These are phyloP conservation scores for Chaetorhynchus papuensis DNA, from an alignment of 2,113 vertebrate genomes.

Conservation along the genomic window DNA sequence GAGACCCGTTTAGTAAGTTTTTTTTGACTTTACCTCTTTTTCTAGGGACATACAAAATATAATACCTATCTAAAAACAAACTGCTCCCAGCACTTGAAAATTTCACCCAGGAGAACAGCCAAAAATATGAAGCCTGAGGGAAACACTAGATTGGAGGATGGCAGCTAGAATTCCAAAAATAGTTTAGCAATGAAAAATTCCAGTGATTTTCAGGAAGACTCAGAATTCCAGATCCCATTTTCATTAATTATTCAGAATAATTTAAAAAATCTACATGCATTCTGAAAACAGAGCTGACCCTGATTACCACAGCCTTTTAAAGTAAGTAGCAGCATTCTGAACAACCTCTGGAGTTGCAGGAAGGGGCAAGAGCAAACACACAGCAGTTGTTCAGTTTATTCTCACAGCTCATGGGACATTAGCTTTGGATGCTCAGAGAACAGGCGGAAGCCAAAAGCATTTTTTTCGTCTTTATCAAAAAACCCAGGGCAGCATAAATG, in stretches of 20 bases:
- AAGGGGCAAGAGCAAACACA: not conserved
- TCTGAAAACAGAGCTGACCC: not conserved
- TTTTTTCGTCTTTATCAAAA: not conserved
- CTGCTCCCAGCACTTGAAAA: not conserved
- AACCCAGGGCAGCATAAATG: not conserved
- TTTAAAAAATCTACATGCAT: not conserved
- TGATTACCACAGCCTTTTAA: not conserved
- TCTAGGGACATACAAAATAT: not conserved
- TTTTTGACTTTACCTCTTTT: not conserved
- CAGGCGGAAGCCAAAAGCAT: not conserved
- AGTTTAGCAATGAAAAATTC: not conserved
- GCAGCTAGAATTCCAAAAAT: not conserved
- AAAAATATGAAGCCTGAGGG: not conserved
- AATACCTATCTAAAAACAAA: not conserved
- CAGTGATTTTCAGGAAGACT: not conserved
- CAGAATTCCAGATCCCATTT: not conserved
- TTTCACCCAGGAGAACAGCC: not conserved
- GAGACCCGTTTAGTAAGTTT: not conserved
- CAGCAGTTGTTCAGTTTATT: not conserved
- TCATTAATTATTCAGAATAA: not conserved
- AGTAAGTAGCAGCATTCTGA: not conserved
- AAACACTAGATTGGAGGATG: not conserved
- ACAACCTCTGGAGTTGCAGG: not conserved
- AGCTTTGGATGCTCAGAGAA: not conserved
- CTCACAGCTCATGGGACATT: not conserved